Percentiles rank a stretch among this genome's conserved stretches.
phyloP scores from a whole-genome alignment of 2,888 invertebrate genomes.

The Apodemia mormo region DNA sequence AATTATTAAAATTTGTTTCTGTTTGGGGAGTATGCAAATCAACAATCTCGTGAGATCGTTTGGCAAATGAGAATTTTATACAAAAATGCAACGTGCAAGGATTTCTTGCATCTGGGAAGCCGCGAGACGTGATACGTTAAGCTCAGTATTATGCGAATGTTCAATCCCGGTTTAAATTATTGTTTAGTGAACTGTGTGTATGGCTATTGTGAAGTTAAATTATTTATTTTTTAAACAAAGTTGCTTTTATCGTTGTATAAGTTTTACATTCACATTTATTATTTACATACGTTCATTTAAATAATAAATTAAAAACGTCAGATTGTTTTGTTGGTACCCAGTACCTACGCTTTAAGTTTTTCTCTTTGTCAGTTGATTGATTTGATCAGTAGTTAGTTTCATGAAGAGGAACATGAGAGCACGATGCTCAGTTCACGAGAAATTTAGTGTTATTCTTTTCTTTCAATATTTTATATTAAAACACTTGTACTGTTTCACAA shows the following conservation, averaged over 20 bases:
- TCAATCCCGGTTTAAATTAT: slow-evolving; percentile 7
- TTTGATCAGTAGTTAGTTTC: no score
- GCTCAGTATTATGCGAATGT: slow-evolving; percentile 17
- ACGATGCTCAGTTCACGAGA: no score
- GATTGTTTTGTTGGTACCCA: no score
- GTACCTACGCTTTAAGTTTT: no score
- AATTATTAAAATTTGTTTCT: slow-evolving; percentile 72
- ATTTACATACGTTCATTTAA: no score
- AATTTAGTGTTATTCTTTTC: no score
- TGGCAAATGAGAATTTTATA: slow-evolving; percentile 74
- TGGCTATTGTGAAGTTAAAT: slow-evolving; percentile 3
- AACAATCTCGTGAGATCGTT: slow-evolving; percentile 65
- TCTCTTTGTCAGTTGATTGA: no score
- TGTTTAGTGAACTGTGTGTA: not conserved
- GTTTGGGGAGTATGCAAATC: slow-evolving; percentile 64
- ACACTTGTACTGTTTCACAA: no score
- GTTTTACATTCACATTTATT: not conserved
- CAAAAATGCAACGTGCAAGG: slow-evolving; percentile 60
- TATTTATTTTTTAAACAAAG: not conserved
- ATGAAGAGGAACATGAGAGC: no score
- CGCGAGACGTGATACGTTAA: slow-evolving; percentile 30
- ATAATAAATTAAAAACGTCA: no score
- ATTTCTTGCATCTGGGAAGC: slow-evolving; percentile 46
- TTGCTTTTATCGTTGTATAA: slow-evolving; percentile 1
- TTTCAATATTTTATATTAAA: no score